Conservation (phyloP, 2,888 invertebrate genomes). For the Abrostola tripartita region DNA sequence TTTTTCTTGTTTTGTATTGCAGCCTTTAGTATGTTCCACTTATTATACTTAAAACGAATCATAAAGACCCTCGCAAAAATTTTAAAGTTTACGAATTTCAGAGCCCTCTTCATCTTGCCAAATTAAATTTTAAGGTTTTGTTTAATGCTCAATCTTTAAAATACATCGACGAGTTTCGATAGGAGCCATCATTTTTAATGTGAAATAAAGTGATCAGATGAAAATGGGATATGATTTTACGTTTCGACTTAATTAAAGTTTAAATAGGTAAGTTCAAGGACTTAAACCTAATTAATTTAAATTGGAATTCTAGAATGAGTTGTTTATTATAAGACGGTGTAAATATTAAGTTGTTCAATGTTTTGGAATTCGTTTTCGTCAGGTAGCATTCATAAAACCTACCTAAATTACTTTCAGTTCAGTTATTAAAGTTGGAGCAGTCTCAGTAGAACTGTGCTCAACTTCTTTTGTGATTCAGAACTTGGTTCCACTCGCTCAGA, state of each 20-base stretch:
- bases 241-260: conserved; percentile 56
- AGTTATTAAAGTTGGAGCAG: too few species aligned
- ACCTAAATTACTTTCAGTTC: too few species aligned
- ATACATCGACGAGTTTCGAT: conserved; percentile 6
- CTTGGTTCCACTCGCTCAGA: not conserved
- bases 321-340: conserved; percentile 28
- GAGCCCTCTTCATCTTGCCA: too few species aligned
- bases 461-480: not conserved
- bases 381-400: too few species aligned
- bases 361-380: not conserved
- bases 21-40: too few species aligned
- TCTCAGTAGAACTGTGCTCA: too few species aligned
- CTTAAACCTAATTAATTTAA: conserved; percentile 45
- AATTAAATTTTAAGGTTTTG: conserved; percentile 39
- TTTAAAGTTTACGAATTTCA: too few species aligned
- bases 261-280: conserved; percentile 47
- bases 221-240: conserved; percentile 52
- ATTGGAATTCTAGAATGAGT: conserved; percentile 34
- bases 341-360: conserved; percentile 13
- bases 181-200: conserved; percentile 51
- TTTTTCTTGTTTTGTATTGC: too few species aligned
- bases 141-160: conserved; percentile 9
- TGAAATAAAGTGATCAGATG: conserved; percentile 51
- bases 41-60: too few species aligned
- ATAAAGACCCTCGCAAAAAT: too few species aligned